Evolutionary conservation across 2,797 vertebrate genomes (phyloP), one percentile per base, ranked within the genome.

Genomic region (Cephalopachus bancanus): DNA sequence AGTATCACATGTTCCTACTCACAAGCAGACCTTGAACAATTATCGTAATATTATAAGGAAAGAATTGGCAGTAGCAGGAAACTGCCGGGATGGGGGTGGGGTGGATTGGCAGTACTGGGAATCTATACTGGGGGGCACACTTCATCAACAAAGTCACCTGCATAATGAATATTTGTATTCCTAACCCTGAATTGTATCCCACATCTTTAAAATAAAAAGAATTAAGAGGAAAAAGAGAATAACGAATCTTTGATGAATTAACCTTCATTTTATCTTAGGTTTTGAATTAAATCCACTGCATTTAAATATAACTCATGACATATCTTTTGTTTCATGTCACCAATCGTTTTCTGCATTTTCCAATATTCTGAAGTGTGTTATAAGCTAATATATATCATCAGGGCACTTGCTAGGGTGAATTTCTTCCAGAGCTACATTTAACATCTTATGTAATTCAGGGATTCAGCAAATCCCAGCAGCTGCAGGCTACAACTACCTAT

Each of bases 311-410:
- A 69, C 55, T 33, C 22, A 22, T 49, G 53, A 49, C 3, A 30
- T 7, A 19, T 59, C 59, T 69, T 94, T 28, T 22, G 51, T 51
- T 93, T 75, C 81, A 14, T 11, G 2, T 44, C 30, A 83, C 81
- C 71, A 79, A n/a, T 51, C 74, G 51, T 85, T 94, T 71, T 89
- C 22, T 88, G 10, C 37, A 80, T 93, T 93, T 97, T 93, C 49
- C 75, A 81, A 89, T 49, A 88, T 92, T 90, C 57, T 24, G 62
- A 88, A 88, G 26, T 44, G 1, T 33, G 15, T 37, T 74, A 55
- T 60, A 30, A 93, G 74, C 62, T 71, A 71, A 80, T 57, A 22
- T 49, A 49, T 55, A 12, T 51, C n/a, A 28, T 80, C 93, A 78
- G 44, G n/a, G 33, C 19, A 64, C 74, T 91, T 59, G 12, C 60